phyloP scores from a whole-genome alignment of 1,140 invertebrate species.

The Cydia pomonella region DNA sequence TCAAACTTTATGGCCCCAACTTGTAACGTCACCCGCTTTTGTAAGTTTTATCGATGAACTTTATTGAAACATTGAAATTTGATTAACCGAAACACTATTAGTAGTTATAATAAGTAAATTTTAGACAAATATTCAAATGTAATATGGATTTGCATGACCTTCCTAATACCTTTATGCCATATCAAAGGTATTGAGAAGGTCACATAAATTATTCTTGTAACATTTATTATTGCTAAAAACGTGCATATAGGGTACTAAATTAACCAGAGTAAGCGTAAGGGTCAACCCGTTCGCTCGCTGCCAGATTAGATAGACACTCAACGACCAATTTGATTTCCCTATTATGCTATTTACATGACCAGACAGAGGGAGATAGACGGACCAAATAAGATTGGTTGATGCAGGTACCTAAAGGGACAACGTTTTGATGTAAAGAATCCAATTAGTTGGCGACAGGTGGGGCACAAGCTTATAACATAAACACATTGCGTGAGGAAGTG shows the following conservation, averaged over 20 bases:
- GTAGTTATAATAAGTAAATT: too few relatives aligned
- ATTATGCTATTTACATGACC: not conserved
- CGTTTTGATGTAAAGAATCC: conserved; percentile 69
- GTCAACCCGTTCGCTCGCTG: conserved; percentile 40
- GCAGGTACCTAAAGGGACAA: conserved; percentile 45
- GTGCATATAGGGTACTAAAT: conserved; percentile 54
- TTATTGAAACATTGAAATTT: too few relatives aligned
- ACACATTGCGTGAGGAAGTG: conserved; percentile 46
- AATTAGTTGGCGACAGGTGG: conserved; percentile 65
- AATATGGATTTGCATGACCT: too few relatives aligned
- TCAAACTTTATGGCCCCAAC: too few relatives aligned
- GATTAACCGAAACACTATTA: too few relatives aligned
- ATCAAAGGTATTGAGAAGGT: not conserved
- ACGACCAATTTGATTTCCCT: conserved; percentile 31
- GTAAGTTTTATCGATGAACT: too few relatives aligned
- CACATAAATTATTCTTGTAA: conserved; percentile 33
- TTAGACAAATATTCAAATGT: too few relatives aligned
- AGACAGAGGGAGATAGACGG: conserved; percentile 28
- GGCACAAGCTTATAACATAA: conserved; percentile 44
- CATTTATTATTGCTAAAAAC: conserved; percentile 61
- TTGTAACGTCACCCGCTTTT: too few relatives aligned
- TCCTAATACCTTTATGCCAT: not conserved
- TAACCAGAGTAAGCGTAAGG: conserved; percentile 64
- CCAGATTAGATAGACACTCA: conserved; percentile 45
- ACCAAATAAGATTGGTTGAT: conserved; percentile 36